A percentile compares a stretch with the other conserved stretches of the same genome.
These are phyloP conservation scores for Garrulus glandarius DNA, from an alignment of 2,797 vertebrate genomes.

Conservation along the genomic window DNA sequence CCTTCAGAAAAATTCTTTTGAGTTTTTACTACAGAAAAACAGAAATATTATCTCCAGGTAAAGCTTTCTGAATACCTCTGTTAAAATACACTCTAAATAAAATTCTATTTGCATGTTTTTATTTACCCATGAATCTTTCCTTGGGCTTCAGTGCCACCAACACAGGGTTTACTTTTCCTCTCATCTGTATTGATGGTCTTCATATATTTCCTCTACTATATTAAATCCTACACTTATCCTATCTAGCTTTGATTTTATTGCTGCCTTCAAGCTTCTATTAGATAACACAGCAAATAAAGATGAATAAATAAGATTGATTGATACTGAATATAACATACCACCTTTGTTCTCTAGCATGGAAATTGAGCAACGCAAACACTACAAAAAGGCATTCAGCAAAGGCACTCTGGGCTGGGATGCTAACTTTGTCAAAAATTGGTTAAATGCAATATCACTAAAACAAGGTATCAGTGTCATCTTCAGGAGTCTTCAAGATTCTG, in stretches of 20 bases:
- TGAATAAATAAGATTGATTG: background rate
- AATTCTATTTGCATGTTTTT: background rate
- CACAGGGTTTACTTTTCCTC: background rate
- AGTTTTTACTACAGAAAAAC: background rate
- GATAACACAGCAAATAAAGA: background rate
- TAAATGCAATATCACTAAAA: background rate
- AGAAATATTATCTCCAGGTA: background rate
- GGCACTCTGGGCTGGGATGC: rapidly evolving
- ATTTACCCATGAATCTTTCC: background rate
- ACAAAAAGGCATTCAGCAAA: background rate
- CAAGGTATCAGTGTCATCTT: background rate
- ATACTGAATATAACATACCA: background rate
- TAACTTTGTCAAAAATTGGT: background rate
- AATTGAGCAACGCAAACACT: background rate
- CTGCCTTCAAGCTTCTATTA: background rate
- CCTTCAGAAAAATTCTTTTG: background rate
- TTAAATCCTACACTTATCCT: background rate
- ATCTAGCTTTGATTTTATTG: background rate
- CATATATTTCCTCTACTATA: background rate
- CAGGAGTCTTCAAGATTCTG: background rate
- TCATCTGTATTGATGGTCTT: background rate
- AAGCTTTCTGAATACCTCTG: background rate
- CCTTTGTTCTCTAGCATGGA: background rate
- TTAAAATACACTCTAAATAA: background rate
- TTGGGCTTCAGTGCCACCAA: background rate